Evolutionary conservation across 2,888 invertebrate species (phyloP), one percentile per base, ranked within the genome.

Genomic region (Calameuta filiformis): DNA sequence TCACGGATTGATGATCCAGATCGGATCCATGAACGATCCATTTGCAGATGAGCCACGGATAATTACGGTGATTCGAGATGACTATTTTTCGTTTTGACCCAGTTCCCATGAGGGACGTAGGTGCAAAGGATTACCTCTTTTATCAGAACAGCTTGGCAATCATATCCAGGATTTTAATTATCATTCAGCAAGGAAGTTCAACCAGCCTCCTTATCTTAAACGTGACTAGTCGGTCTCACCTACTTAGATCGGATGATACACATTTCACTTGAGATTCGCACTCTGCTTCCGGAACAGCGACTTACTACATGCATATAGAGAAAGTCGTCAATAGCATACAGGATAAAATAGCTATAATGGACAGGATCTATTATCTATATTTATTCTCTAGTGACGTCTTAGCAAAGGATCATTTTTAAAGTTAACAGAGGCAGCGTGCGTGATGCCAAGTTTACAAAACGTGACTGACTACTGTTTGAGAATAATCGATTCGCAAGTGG

Each of bases 1-100:
- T 85, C 83, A 84, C 83, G 82, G 84, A 83, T 83, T 84, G 83
- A 85, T 85, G 86, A 85, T 83, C 82, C 85, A 84, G 80, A 79
- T 83, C 85, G 79, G 79, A 83, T 84, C 78, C 78, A 83, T 79
- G 76, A 82, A 82, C 40, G 71, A 31, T 71, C 30, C 15, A 71
- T 71, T 71, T 30, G 31, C 71, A 34, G 71, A 71, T 34, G 12
- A 30, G 4, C 33, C 33, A 12, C 15, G 31, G 71, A 23, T 15
- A 71, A 34, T 33, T 71, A 30, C 71, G 40, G 23, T 23, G 23
- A 56, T 56, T 56, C 40, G 23, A 9, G 80, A 76, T 77, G 75
- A 76, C 79, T 34, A 76, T 73, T 73, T 75, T 78, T 83, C 75
- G 79, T 83, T 79, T 78, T 78, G 81, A 75, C 82, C 83, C 81